These are phyloP conservation scores for Heliconius erato DNA, from an alignment of 2,888 invertebrate species.

Conservation along the genomic window DNA sequence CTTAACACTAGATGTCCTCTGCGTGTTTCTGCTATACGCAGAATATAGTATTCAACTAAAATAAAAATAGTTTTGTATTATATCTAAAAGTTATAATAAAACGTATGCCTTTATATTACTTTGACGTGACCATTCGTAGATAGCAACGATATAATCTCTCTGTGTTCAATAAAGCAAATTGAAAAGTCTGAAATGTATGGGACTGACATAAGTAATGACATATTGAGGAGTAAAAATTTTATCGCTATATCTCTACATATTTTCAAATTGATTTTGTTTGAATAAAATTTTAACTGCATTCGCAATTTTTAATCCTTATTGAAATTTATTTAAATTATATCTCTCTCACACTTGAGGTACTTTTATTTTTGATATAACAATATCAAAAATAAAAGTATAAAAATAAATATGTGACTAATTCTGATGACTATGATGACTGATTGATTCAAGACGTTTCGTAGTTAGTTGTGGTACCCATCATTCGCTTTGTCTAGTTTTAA, in stretches of 20 bases:
- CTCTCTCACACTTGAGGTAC: neutral
- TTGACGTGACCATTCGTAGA: slow-evolving; percentile 5
- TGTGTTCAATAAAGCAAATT: slow-evolving; percentile 1
- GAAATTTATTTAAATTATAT: neutral
- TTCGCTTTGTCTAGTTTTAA: neutral
- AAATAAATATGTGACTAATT: no score
- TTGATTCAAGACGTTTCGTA: neutral
- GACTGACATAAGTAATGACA: neutral
- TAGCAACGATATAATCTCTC: neutral
- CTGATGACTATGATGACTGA: neutral
- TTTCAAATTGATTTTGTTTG: neutral
- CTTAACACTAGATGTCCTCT: no score
- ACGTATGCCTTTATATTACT: neutral
- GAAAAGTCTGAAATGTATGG: neutral
- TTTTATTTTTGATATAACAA: no score
- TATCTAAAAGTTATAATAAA: neutral
- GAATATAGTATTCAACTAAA: no score
- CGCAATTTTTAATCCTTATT: neutral
- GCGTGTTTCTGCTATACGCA: no score
- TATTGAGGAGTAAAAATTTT: neutral
- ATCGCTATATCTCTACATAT: neutral
- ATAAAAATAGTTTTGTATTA: neutral
- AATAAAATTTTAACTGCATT: neutral
- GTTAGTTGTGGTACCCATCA: neutral
- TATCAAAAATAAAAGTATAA: no score